phyloP scores from a whole-genome alignment of 2,888 invertebrate species.

The Conops quadrifasciatus region DNA sequence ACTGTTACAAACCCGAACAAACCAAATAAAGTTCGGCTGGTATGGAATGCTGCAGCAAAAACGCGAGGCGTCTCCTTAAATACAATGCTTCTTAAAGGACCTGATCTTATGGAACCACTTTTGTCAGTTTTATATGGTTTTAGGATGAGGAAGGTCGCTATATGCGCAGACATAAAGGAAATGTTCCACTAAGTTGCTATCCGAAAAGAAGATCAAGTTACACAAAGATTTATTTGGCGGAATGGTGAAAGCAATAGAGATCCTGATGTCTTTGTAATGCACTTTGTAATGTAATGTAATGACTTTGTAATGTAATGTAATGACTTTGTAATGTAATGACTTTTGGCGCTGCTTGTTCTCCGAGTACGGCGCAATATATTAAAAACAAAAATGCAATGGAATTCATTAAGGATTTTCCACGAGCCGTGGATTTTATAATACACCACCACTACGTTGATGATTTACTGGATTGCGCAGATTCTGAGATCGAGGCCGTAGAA shows the following conservation, averaged over 20 bases:
- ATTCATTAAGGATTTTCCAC: background rate
- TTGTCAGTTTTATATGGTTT: constrained; percentile 29
- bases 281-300: constrained; percentile 8
- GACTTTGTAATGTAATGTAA: background rate
- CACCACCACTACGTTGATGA: too few relatives aligned
- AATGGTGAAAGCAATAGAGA: too few relatives aligned
- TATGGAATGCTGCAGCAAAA: constrained; percentile 15
- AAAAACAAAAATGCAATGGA: constrained; percentile 5
- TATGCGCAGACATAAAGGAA: constrained; percentile 35
- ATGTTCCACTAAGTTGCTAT: constrained; percentile 39
- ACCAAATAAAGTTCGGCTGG: constrained; percentile 4
- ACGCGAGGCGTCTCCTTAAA: constrained; percentile 13
- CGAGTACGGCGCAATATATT: background rate
- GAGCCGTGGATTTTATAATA: background rate
- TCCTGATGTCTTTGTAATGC: too few relatives aligned
- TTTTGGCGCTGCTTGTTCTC: constrained; percentile 6
- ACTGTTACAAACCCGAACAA: background rate
- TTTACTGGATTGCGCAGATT: too few relatives aligned
- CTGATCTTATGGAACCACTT: constrained; percentile 29
- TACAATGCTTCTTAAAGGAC: constrained; percentile 30
- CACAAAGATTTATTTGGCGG: constrained; percentile 39
- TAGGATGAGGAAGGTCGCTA: constrained; percentile 20
- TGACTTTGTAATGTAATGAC: background rate
- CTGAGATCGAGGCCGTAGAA: background rate
- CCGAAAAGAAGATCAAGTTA: too few relatives aligned